A percentile compares a stretch with the other conserved stretches of the same genome.
These are phyloP conservation scores for Callopanchax toddi DNA, from an alignment of 2,113 vertebrate species.

Conservation along the genomic window DNA sequence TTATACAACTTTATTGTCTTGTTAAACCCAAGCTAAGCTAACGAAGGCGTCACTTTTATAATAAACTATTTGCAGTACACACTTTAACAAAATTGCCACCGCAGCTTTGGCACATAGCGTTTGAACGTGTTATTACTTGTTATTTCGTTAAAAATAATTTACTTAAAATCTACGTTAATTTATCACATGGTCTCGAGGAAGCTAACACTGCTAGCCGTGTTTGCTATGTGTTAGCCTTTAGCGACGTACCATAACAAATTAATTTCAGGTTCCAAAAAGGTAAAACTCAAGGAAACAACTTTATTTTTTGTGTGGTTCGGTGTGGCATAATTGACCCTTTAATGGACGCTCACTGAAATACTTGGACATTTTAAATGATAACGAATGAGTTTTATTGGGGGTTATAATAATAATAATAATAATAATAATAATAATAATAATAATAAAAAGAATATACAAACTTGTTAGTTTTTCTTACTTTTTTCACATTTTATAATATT, in stretches of 20 bases:
- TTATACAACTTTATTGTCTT: too few relatives aligned
- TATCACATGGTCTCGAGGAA: neutral
- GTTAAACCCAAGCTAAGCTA: slow-evolving; percentile 1
- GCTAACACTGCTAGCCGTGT: slow-evolving; percentile 1
- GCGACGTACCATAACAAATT: neutral
- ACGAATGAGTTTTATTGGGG: too few relatives aligned
- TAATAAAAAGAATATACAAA: too few relatives aligned
- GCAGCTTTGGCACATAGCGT: neutral
- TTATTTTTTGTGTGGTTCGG: neutral
- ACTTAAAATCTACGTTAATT: too few relatives aligned
- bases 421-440: too few relatives aligned
- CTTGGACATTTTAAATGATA: too few relatives aligned
- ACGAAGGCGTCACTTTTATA: neutral
- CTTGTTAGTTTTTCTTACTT: too few relatives aligned
- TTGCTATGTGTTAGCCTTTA: slow-evolving; percentile 17
- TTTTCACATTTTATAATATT: too few relatives aligned
- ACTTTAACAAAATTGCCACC: neutral
- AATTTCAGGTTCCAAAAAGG: neutral
- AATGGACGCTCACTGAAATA: too few relatives aligned
- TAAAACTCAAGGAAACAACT: neutral
- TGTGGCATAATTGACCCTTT: too few relatives aligned
- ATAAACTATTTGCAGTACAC: neutral
- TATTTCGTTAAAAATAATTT: neutral
- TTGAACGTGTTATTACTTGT: fast-evolving
- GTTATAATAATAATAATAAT: too few relatives aligned